Conservation (phyloP, 2,797 vertebrate genomes). For the Labroides dimidiatus region DNA sequence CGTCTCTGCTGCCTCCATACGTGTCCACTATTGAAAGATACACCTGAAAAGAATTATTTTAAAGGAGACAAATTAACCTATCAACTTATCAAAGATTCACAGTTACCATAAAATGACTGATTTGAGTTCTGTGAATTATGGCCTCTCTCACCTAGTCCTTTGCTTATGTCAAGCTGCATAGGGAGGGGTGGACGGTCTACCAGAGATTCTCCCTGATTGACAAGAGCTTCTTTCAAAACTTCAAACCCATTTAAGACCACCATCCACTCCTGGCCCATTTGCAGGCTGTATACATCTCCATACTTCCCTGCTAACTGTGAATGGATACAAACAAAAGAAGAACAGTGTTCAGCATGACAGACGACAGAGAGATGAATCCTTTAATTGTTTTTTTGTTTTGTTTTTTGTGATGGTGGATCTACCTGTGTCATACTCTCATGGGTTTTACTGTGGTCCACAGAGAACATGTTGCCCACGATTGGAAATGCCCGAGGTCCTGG, state of each 20-base stretch:
- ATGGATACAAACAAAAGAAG: not conserved
- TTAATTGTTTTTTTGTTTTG: no score
- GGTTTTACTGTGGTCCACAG: constrained; percentile 31
- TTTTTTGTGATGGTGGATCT: not conserved
- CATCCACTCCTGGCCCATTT: constrained; percentile 15
- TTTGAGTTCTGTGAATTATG: not conserved
- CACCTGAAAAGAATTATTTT: constrained; percentile 56
- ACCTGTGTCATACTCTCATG: constrained; percentile 64
- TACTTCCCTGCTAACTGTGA: constrained; percentile 77
- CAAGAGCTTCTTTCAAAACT: constrained; percentile 82
- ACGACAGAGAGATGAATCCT: accelerated
- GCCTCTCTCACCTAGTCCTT: constrained; percentile 70
- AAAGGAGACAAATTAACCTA: no score
- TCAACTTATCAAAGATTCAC: not conserved
- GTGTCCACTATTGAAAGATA: constrained; percentile 62
- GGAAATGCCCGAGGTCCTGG: constrained; percentile 69
- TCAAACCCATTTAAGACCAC: constrained; percentile 70
- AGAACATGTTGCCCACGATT: constrained; percentile 65
- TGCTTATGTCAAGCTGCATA: accelerated
- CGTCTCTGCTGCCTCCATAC: constrained; percentile 74
- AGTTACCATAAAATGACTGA: not conserved
- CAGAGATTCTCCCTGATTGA: constrained; percentile 77
- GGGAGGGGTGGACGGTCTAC: constrained; percentile 56
- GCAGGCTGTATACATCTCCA: constrained; percentile 72
- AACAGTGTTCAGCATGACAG: not conserved